phyloP scores from a whole-genome alignment of 2,888 invertebrate genomes.

The Euphydryas editha region DNA sequence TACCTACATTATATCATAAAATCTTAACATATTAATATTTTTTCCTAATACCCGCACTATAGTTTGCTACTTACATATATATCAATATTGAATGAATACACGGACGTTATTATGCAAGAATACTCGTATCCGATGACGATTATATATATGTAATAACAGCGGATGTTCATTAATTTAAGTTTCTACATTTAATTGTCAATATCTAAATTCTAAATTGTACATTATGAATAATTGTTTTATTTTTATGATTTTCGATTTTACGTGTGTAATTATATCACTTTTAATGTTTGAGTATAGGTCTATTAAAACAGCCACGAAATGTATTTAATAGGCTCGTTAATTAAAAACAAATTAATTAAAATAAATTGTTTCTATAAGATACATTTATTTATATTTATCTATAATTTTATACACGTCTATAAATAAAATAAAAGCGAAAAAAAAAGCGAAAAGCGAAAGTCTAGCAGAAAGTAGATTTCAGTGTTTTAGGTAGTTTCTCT shows the following conservation, averaged over 20 bases:
- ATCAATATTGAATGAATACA: conserved; percentile 14
- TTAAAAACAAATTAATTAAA: conserved; percentile 1
- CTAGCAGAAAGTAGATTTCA: background rate
- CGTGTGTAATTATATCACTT: background rate
- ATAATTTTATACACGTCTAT: background rate
- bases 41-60: no score
- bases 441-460: conserved; percentile 9
- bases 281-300: no score
- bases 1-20: no score
- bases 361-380: no score
- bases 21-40: no score
- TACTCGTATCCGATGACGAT: conserved; percentile 1
- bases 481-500: background rate
- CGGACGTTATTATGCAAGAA: conserved; percentile 7
- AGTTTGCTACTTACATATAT: no score
- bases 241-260: background rate
- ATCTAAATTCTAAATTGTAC: background rate
- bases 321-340: background rate
- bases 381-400: background rate
- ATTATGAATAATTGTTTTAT: background rate
- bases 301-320: no score
- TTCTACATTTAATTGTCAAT: background rate
- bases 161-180: background rate
- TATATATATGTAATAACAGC: background rate
- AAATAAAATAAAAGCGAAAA: no score